A percentile compares a stretch with the other conserved stretches of the same genome.
Conservation (phyloP, 2,888 invertebrate genomes). For the Dryadula phaetusa region DNA sequence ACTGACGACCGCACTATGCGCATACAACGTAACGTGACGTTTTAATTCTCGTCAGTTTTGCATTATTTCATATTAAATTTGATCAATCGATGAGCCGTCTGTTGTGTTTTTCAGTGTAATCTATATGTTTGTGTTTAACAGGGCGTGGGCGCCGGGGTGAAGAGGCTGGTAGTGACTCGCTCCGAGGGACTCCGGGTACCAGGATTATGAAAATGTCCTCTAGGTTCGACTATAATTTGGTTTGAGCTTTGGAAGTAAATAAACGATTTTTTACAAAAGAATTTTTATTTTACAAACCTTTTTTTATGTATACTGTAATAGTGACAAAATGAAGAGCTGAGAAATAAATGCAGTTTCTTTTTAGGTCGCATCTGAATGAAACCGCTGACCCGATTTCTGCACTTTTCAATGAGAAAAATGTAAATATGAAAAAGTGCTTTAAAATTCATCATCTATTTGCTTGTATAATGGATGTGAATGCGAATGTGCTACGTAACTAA, state of each 20-base stretch:
- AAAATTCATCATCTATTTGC: background rate
- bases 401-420: constrained; percentile 12
- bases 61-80: background rate
- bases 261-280: background rate
- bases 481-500: background rate
- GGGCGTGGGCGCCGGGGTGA: constrained; percentile 54
- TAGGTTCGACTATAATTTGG: background rate
- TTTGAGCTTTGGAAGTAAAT: constrained; percentile 9
- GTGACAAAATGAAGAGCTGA: background rate
- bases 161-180: constrained; percentile 7
- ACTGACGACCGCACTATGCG: constrained; percentile 12
- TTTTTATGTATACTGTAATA: background rate
- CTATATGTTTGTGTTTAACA: constrained; percentile 49
- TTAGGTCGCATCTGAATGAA: constrained; percentile 7
- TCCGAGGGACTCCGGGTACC: background rate
- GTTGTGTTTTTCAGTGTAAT: background rate
- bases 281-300: background rate
- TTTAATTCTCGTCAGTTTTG: constrained; percentile 4
- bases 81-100: background rate
- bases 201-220: background rate
- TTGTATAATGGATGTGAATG: background rate
- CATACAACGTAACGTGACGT: constrained; percentile 11
- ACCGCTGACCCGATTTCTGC: constrained; percentile 9
- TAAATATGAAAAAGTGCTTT: background rate
- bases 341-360: background rate